A percentile compares a stretch with the other conserved stretches of the same genome.
Conservation (phyloP, 2,888 invertebrate species). For the Hipparchia semele region DNA sequence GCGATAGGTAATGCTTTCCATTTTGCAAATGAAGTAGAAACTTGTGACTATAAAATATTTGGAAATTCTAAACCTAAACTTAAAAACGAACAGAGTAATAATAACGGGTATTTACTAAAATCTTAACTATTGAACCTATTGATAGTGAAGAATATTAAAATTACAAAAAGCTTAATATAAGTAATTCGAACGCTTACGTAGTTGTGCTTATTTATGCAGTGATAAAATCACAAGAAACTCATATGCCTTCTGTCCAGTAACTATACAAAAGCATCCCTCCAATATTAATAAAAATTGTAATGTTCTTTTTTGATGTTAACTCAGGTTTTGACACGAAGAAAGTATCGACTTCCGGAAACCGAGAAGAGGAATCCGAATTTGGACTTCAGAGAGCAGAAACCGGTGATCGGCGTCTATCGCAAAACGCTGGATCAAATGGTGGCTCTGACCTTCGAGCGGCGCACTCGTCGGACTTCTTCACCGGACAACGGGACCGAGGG, state of each 20-base stretch:
- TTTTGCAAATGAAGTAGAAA: neutral
- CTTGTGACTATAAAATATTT: neutral
- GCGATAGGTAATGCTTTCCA: neutral
- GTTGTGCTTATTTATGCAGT: conserved; percentile 3
- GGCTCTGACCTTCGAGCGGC: conserved; percentile 86
- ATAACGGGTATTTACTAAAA: neutral
- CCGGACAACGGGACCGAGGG: conserved; percentile 77
- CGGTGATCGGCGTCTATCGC: conserved; percentile 79
- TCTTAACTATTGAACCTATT: neutral
- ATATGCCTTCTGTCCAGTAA: neutral
- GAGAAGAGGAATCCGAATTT: conserved; percentile 88
- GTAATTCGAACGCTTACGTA: conserved; percentile 8
- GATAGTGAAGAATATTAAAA: neutral
- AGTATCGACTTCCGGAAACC: conserved; percentile 66
- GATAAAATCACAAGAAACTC: neutral
- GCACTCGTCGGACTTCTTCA: conserved; percentile 90
- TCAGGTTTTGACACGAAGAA: conserved; percentile 87
- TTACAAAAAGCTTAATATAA: conserved; percentile 13
- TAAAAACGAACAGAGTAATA: neutral
- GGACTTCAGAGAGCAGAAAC: conserved; percentile 88
- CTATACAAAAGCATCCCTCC: neutral
- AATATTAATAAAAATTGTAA: neutral
- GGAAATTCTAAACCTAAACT: neutral
- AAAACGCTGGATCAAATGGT: conserved; percentile 58
- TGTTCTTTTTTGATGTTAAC: conserved; percentile 13